Evolutionary conservation across 37 sponge, comb jelly and placozoan species (phyloP).

Genomic region (Corticium candelabrum): DNA sequence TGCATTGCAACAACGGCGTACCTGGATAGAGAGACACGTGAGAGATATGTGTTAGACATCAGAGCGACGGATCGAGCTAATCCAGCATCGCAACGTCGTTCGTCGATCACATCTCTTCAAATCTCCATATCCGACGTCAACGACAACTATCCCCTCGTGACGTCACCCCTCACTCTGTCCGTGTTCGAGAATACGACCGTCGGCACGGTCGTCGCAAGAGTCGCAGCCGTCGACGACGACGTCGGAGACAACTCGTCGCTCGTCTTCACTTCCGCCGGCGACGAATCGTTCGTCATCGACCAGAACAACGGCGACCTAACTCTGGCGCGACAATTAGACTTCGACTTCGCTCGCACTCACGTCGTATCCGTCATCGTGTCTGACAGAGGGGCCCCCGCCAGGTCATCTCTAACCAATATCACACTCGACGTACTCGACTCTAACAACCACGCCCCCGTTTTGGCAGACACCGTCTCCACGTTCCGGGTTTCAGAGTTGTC

Average conservation of each 20-base stretch:
- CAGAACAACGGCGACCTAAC: neutral
- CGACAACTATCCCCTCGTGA: neutral
- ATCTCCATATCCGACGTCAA: neutral
- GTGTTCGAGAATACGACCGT: neutral
- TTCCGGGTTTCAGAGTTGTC: too few relatives aligned
- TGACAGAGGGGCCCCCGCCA: neutral
- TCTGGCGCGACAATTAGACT: neutral
- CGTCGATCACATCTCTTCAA: too few relatives aligned
- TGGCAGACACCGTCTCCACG: too few relatives aligned
- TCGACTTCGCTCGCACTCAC: neutral
- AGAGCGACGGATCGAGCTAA: too few relatives aligned
- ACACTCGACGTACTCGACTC: neutral
- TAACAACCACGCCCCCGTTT: neutral
- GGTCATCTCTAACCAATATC: neutral
- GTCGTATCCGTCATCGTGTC: neutral
- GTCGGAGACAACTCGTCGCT: neutral
- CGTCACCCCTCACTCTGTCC: neutral
- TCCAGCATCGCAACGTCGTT: too few relatives aligned
- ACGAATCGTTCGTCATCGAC: neutral
- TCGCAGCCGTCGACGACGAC: neutral
- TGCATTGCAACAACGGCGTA: too few relatives aligned
- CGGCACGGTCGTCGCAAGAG: neutral
- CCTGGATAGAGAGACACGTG: too few relatives aligned
- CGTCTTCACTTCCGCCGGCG: neutral
- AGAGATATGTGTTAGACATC: too few relatives aligned